Conservation (phyloP, 2,113 vertebrate genomes). For the Pelecanus crispus region DNA sequence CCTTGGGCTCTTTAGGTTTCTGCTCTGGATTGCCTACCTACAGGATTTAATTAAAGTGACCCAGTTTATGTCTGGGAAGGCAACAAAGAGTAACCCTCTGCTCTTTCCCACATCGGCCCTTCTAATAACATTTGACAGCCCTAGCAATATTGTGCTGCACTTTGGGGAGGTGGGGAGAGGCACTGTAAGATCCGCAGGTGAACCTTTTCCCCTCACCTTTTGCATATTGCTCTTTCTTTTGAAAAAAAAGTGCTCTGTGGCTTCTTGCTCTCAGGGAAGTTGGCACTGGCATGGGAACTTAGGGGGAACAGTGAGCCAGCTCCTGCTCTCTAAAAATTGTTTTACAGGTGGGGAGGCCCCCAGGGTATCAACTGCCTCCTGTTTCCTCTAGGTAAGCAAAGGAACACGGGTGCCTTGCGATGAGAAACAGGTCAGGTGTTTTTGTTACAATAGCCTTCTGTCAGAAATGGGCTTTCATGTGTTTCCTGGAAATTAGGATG, state of each 20-base stretch:
- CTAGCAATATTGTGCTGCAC: neutral
- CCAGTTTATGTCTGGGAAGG: conserved; percentile 8
- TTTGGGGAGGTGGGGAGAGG: neutral
- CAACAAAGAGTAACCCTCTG: neutral
- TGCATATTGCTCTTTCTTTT: neutral
- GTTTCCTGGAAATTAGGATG: neutral
- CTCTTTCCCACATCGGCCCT: neutral
- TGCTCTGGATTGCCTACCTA: neutral
- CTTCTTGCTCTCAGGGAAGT: neutral
- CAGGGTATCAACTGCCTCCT: neutral
- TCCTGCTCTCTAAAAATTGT: neutral
- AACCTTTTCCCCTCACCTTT: neutral
- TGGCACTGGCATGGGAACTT: neutral
- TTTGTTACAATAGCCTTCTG: neutral
- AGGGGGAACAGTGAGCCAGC: neutral
- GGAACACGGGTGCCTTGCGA: neutral
- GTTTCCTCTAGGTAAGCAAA: neutral
- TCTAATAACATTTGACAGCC: neutral
- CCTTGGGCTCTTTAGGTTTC: neutral
- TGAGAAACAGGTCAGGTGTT: neutral
- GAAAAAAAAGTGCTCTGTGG: neutral
- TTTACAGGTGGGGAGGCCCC: neutral
- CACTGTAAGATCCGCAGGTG: neutral
- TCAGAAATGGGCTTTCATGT: neutral
- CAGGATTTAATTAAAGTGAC: conserved; percentile 54